Base-by-base conservation (phyloP, 2,113 vertebrate species). In the Coptodon rendalli region DNA sequence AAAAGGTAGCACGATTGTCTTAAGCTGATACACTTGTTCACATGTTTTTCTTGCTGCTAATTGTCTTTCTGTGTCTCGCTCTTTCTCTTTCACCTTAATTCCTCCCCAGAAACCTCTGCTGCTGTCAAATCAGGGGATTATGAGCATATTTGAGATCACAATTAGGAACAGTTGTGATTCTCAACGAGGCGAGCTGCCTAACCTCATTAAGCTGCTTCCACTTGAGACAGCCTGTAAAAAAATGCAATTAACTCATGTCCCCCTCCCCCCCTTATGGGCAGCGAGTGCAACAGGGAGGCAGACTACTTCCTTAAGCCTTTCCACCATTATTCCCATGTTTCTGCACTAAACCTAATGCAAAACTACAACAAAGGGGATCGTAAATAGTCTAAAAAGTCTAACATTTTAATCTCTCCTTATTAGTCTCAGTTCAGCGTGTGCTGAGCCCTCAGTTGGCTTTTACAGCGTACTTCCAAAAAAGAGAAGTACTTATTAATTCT, bases 181-280 rank as follows among this genome's bases (percentile, higher is more conserved):
- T 94, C 89, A 83, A 87, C 76, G 84, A 92, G 91, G 73, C 89
- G 82, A 95, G 86, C 94, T 93, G 95, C 91, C 95, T 92, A 89
- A 95, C 93, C 94, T 96, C 92, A 94, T 96, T 96, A 96, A 92
- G 87, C 81, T 54, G 91, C 90, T 93, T 94, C 92, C 95, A 95
- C 93, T 92, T 90, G 95, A 96, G 94, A 94, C 91, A 14, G 31
- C 61, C 91, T 86, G 91, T 87, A 90, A 92, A 91, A 94, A 87
- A 89, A 95, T 87, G 91, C 93, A 93, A 95, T 94, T 94, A 96
- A 92, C 89, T 93, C 80, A 6, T 84, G 63, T 91, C 92, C 29
- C 93, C 88, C 71, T 29, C 63, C 73, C 82, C 87, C 89, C 89
- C 83, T 54, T 45, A 80, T 87, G 89, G 78, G 86, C 88, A 63